Conservation (phyloP, 2,113 vertebrate species). For the Chauna torquata region DNA sequence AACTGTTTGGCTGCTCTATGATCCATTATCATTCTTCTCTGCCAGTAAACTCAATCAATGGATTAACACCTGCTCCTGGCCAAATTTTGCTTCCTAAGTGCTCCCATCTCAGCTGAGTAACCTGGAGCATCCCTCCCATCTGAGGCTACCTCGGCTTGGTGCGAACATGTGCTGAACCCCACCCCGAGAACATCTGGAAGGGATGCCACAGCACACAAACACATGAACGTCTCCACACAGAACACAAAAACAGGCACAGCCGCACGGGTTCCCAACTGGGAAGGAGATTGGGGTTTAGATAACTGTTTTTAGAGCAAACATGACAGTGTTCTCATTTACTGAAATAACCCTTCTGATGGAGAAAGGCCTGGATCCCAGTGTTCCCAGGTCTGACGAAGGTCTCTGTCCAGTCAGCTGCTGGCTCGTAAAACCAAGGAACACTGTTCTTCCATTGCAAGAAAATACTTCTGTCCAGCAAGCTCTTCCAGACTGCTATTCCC, state of each 20-base stretch:
- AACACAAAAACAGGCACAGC: neutral
- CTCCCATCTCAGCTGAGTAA: accelerated
- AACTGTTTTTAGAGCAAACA: conserved; percentile 18
- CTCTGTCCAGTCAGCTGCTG: neutral
- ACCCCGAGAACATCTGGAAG: neutral
- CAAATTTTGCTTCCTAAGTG: neutral
- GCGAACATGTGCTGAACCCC: neutral
- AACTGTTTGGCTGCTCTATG: neutral
- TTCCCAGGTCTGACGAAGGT: neutral
- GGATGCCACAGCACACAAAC: neutral
- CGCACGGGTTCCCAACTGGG: neutral
- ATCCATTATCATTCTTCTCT: neutral
- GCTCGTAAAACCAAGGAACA: neutral
- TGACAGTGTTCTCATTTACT: neutral
- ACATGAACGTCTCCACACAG: neutral
- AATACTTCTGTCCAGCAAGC: neutral
- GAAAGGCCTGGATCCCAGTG: neutral
- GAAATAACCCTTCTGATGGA: neutral
- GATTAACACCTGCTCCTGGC: neutral
- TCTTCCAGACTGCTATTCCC: neutral
- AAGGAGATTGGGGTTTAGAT: neutral
- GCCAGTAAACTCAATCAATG: neutral
- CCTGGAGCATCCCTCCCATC: neutral
- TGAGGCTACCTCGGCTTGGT: neutral
- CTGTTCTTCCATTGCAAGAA: neutral